A percentile compares a stretch with the other conserved stretches of the same genome.
Evolutionary conservation across 92 coral and sea anemone genomes (phyloP).

Genomic region (Epizoanthus ramosus): DNA sequence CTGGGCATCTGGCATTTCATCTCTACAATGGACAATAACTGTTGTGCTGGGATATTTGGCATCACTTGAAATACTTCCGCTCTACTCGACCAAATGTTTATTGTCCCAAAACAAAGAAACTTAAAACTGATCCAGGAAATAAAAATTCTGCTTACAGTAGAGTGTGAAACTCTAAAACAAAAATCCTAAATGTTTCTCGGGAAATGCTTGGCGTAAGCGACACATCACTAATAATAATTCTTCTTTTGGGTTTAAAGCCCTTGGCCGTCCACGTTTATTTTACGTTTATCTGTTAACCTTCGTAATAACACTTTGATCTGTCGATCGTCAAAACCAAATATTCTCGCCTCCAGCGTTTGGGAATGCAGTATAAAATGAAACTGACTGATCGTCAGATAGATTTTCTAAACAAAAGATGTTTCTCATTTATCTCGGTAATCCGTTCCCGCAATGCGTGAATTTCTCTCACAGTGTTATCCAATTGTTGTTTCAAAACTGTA

Average conservation of each 20-base stretch:
- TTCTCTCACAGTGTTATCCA: conserved; percentile 10
- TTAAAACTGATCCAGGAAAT: conserved; percentile 5
- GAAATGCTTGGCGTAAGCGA: not conserved
- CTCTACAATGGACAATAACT: conserved; percentile 17
- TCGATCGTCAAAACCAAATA: conserved; percentile 9
- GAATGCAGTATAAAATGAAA: conserved; percentile 22
- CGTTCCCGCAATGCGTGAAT: not conserved
- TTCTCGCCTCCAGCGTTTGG: conserved; percentile 14
- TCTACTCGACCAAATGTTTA: conserved; percentile 10
- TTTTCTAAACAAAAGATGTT: conserved; percentile 43
- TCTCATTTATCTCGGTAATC: conserved; percentile 21
- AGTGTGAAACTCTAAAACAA: conserved; percentile 7
- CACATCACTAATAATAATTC: conserved; percentile 12
- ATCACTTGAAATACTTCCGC: not conserved
- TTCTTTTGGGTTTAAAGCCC: not conserved
- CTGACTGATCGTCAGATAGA: conserved; percentile 19
- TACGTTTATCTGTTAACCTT: not conserved
- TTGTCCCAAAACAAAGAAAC: conserved; percentile 1
- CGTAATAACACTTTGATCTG: conserved; percentile 2
- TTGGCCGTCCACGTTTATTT: no score
- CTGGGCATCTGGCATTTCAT: conserved; percentile 6
- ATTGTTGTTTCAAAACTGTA: conserved; percentile 31
- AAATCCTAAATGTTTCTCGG: not conserved
- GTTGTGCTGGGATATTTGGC: conserved; percentile 7
- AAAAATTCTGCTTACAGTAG: conserved; percentile 10